These are phyloP conservation scores for Dolichotis patagonum DNA, from an alignment of 2,113 vertebrate species.

Conservation along the genomic window DNA sequence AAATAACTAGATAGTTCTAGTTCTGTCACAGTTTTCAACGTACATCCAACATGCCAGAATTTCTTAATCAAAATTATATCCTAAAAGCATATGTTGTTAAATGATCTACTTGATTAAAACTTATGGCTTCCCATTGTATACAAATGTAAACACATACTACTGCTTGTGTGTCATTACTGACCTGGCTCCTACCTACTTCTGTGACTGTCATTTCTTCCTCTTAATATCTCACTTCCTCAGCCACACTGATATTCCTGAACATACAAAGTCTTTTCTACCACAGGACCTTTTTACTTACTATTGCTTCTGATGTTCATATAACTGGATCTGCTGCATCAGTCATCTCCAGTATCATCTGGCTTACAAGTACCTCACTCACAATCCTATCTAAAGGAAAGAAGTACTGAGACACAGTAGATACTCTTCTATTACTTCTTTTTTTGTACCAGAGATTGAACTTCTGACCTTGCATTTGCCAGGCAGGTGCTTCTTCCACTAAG, in stretches of 20 bases:
- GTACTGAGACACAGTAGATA: not conserved
- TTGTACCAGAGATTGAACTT: too few species aligned
- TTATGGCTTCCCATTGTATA: not conserved
- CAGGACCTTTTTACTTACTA: not conserved
- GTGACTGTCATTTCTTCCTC: not conserved
- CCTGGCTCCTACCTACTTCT: not conserved
- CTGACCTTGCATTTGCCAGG: too few species aligned
- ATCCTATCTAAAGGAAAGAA: not conserved
- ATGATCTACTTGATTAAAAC: conserved; percentile 9
- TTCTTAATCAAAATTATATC: not conserved
- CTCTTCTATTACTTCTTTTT: conserved; percentile 15
- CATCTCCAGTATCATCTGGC: not conserved
- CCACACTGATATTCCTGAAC: not conserved
- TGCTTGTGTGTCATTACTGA: not conserved
- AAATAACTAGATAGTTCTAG: not conserved
- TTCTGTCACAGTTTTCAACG: not conserved
- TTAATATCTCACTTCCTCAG: not conserved
- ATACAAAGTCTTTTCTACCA: not conserved
- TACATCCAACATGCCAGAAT: not conserved
- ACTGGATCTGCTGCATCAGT: not conserved
- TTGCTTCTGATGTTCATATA: not conserved
- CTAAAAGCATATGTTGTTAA: not conserved
- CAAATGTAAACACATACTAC: not conserved
- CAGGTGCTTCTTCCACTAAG: too few species aligned
- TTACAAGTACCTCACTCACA: not conserved